These are phyloP conservation scores for Bellardia bayeri DNA, from an alignment of 2,888 invertebrate genomes.

Conservation along the genomic window DNA sequence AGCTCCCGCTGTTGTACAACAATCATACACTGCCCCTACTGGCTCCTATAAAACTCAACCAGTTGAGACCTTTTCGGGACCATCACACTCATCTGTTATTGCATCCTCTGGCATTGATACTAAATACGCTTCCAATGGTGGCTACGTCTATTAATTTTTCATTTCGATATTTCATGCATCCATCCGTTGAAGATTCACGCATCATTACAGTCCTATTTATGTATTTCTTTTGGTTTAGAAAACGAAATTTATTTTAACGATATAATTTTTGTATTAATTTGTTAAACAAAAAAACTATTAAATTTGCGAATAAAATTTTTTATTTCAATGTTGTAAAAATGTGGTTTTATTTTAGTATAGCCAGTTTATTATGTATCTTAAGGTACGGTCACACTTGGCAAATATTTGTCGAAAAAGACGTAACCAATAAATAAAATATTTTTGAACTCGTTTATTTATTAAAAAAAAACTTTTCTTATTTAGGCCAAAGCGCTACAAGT, in stretches of 20 bases:
- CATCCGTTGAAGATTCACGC: conserved; percentile 13
- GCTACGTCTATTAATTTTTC: conserved; percentile 78
- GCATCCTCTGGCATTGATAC: conserved; percentile 76
- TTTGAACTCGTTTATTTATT: too few relatives aligned
- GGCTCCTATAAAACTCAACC: conserved; percentile 60
- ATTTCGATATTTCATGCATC: conserved; percentile 22
- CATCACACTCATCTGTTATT: conserved; percentile 59
- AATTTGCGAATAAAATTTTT: conserved; percentile 38
- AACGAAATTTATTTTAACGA: conserved; percentile 17
- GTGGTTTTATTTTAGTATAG: conserved; percentile 16
- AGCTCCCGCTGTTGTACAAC: conserved; percentile 38
- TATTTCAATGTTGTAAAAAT: conserved; percentile 12
- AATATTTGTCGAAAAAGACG: too few relatives aligned
- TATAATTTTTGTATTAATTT: conserved; percentile 28
- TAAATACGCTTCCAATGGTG: conserved; percentile 79
- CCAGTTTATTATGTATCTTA: too few relatives aligned
- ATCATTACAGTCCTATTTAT: conserved; percentile 16
- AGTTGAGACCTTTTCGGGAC: conserved; percentile 42
- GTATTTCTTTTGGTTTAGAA: conserved; percentile 27
- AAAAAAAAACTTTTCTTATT: too few relatives aligned
- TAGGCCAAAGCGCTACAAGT: too few relatives aligned
- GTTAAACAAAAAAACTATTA: conserved; percentile 15
- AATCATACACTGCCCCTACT: conserved; percentile 55
- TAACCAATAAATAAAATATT: too few relatives aligned
- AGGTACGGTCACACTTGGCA: too few relatives aligned